Percentiles rank a stretch among this genome's conserved stretches.
phyloP scores from a whole-genome alignment of 2,888 invertebrate species.

The Oxyscelio sp. region DNA sequence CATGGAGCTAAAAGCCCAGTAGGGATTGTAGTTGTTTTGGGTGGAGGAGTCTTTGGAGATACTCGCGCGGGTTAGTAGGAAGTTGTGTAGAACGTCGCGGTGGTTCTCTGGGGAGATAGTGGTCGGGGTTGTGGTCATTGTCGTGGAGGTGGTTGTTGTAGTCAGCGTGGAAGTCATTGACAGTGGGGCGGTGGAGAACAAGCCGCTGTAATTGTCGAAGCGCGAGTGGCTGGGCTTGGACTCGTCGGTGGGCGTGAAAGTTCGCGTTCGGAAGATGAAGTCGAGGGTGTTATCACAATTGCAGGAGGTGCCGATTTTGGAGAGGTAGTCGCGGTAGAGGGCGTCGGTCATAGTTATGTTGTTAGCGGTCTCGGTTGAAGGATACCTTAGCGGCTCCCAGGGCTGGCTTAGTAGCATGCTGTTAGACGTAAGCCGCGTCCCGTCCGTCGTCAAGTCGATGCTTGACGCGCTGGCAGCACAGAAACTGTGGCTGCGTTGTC shows the following conservation, averaged over 20 bases:
- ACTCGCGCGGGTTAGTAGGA: conserved; percentile 78
- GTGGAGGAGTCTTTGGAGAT: conserved; percentile 71
- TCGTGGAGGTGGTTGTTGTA: conserved; percentile 80
- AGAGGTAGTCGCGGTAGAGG: conserved; percentile 78
- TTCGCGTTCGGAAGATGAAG: conserved; percentile 60
- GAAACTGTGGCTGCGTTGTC: conserved; percentile 7
- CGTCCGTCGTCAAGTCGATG: conserved; percentile 84
- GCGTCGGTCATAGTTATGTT: conserved; percentile 80
- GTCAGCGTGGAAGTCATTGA: conserved; percentile 79
- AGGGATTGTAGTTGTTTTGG: conserved; percentile 84
- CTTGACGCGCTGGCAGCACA: conserved; percentile 84
- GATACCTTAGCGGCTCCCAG: conserved; percentile 83
- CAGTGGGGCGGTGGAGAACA: conserved; percentile 76
- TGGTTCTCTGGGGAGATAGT: conserved; percentile 82
- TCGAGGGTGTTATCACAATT: conserved; percentile 81
- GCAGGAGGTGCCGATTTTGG: conserved; percentile 75
- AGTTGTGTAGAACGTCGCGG: conserved; percentile 80
- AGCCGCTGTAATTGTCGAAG: conserved; percentile 50
- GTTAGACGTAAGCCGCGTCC: conserved; percentile 85
- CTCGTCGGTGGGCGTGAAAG: conserved; percentile 38
- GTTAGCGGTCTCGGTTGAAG: conserved; percentile 73
- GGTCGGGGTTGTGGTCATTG: conserved; percentile 72
- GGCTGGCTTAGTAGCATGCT: conserved; percentile 85
- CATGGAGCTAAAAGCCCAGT: conserved; percentile 88
- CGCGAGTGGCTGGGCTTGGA: conserved; percentile 63